Evolutionary conservation across 2,113 vertebrate species (phyloP).

Genomic region (Megalops atlanticus): DNA sequence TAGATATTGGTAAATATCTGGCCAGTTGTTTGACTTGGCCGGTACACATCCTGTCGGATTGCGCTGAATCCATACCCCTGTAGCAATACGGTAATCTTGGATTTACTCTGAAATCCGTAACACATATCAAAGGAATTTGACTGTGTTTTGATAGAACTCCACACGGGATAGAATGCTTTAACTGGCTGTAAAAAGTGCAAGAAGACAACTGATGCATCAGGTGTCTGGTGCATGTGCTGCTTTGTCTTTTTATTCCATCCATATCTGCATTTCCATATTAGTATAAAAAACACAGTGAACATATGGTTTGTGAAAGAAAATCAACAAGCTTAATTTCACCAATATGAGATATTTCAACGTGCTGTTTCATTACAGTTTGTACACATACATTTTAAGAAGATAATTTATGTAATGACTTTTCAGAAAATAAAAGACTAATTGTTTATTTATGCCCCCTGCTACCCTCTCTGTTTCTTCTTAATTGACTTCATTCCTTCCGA

Average conservation of each 20-base stretch:
- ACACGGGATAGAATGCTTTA: slow-evolving; percentile 42
- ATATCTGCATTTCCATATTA: not conserved
- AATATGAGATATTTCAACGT: slow-evolving; percentile 4
- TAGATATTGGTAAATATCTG: slow-evolving; percentile 57
- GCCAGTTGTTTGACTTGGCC: slow-evolving; percentile 60
- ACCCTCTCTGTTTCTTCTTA: slow-evolving; percentile 4
- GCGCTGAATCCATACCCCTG: slow-evolving; percentile 51
- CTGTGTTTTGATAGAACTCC: slow-evolving; percentile 51
- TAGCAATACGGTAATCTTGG: slow-evolving; percentile 60
- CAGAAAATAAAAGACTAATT: not conserved
- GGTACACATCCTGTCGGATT: slow-evolving; percentile 55
- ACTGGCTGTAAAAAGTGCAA: not conserved
- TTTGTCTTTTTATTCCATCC: not conserved
- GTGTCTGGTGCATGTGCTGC: not conserved
- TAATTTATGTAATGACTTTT: not conserved
- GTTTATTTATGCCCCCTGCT: slow-evolving; percentile 10
- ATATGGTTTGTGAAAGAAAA: not conserved
- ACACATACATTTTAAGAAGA: slow-evolving; percentile 7
- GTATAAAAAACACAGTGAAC: not conserved
- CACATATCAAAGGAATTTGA: slow-evolving; percentile 56
- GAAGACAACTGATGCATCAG: not conserved
- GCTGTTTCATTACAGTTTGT: not conserved
- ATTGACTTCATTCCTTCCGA: slow-evolving; percentile 29
- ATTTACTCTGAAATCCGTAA: slow-evolving; percentile 64
- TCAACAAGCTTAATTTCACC: not conserved